Percentiles rank a stretch among this genome's conserved stretches.
phyloP scores from a whole-genome alignment of 2,888 invertebrate species.

The Lasioglossum vierecki region DNA sequence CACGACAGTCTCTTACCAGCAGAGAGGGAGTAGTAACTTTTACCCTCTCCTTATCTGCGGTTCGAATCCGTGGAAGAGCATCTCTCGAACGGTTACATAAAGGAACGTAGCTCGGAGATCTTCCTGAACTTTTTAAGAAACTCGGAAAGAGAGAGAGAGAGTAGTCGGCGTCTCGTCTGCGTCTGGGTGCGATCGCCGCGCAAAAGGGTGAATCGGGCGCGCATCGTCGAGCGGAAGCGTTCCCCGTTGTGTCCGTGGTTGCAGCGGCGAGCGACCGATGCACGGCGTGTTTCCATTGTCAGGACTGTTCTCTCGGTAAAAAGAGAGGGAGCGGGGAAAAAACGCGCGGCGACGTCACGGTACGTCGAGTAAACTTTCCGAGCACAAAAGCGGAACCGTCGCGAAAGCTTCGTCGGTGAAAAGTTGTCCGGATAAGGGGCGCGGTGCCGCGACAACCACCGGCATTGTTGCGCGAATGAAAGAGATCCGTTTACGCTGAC shows the following conservation, averaged over 20 bases:
- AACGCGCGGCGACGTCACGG: not conserved
- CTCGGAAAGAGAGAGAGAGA: not conserved
- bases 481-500: constrained; percentile 62
- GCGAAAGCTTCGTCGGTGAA: constrained; percentile 20
- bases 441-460: constrained; percentile 36
- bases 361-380: not conserved
- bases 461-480: constrained; percentile 72
- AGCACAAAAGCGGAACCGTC: not conserved
- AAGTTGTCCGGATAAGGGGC: constrained; percentile 62
- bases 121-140: not conserved
- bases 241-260: not conserved
- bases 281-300: not conserved
- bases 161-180: not conserved
- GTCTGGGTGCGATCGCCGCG: not conserved
- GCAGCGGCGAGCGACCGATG: not conserved
- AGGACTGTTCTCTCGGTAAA: not conserved
- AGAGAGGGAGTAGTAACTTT: too few relatives aligned
- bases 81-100: too few relatives aligned
- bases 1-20: too few relatives aligned
- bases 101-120: not conserved
- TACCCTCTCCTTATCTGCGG: too few relatives aligned
- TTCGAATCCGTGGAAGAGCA: too few relatives aligned
- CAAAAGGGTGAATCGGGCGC: not conserved
- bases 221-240: not conserved
- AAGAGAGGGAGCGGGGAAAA: not conserved